Base-by-base conservation (phyloP, 1,140 invertebrate genomes). In the Zelostemma sp. region DNA sequence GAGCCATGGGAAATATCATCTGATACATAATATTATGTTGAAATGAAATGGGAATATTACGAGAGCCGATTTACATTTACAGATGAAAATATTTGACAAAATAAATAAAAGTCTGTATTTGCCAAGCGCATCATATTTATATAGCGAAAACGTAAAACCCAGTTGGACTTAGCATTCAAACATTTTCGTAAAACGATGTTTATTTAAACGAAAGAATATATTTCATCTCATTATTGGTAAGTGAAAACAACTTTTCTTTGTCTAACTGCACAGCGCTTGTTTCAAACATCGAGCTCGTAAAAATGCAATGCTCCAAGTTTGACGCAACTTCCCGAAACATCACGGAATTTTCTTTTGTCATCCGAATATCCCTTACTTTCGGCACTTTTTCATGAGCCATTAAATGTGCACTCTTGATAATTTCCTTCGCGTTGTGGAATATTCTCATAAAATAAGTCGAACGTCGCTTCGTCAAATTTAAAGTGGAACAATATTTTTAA, bases 41-140 rank as follows among this genome's bases (percentile, higher is more conserved):
- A 41, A 61, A 50, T 60, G 56, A 59, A 64, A 57, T 66, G 49
- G 57, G 49, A 15, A 62, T 55, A 19, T 46, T 17, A 21, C 18
- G 5, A 46, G 43, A 17, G 16, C 9, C 43, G 43, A 17, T 71
- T 48, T 71, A 62, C 55, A 66, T 71, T 71, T 66, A 66, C 68
- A 71, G 68, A 66, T 66, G 55, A 66, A 71, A 63, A 66, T 59
- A 45, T 70, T 65, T 70, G 68, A 70, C 57, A 38, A 62, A 45
- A 41, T 61, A 65, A 49, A 65, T 53, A 50, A 59, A 50, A 51
- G 17, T 60, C 35, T 56, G 54, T 55, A 53, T 12, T 58, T 60
- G 53, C 41, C 38, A 31, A 43, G 56, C 48, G 49, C 43, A 25
- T 53, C 45, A 21, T 50, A 69, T 50, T n/a, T 69, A 60, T 54